Evolutionary conservation across 2,113 vertebrate genomes (phyloP), one percentile per base, ranked within the genome.

Genomic region (Austrofundulus limnaeus): DNA sequence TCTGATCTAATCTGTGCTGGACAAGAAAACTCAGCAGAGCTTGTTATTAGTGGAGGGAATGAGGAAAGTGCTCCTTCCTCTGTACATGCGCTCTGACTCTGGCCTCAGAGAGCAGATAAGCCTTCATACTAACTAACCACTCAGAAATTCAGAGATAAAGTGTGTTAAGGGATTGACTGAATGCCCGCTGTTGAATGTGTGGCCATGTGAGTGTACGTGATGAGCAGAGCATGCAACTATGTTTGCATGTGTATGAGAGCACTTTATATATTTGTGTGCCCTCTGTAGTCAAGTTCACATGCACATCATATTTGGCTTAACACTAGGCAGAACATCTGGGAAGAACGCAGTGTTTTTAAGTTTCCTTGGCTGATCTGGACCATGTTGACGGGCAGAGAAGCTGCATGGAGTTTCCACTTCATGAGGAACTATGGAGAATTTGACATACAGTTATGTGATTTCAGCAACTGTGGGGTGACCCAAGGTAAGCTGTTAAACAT

Each of bases 1-100:
- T 72, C 79, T 68, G 81, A 90, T 88, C 80, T 87, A 83, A 90
- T 90, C 85, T 83, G 61, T 13, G 52, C 53, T 41, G 57, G 66
- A 49, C 75, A 85, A 86, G 75, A 80, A 85, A 87, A 80, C 41
- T 77, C 80, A 78, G 77, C 70, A 70, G 72, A 67, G 69, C 64
- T 80, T 84, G 74, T 82, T 88, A 78, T 87, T 88, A 53, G 75
- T 72, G 43, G 20, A 46, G 61, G 61, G 74, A 68, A 72, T 2
- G 1, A 72, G 75, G 52, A 82, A 79, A 88, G 72, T 59, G 65
- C 70, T 80, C 70, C 60, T 73, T 81, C 75, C 78, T 69, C 41
- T 41, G 46, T 43, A 66, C 68, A 45, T 54, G 48, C 75, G 65
- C 66, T 61, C 70, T 50, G 63, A 64, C 58, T 61, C 56, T 60